A percentile compares a stretch with the other conserved stretches of the same genome.
These are phyloP conservation scores for Boulengerochromis microlepis DNA, from an alignment of 2,113 vertebrate species.

Conservation along the genomic window DNA sequence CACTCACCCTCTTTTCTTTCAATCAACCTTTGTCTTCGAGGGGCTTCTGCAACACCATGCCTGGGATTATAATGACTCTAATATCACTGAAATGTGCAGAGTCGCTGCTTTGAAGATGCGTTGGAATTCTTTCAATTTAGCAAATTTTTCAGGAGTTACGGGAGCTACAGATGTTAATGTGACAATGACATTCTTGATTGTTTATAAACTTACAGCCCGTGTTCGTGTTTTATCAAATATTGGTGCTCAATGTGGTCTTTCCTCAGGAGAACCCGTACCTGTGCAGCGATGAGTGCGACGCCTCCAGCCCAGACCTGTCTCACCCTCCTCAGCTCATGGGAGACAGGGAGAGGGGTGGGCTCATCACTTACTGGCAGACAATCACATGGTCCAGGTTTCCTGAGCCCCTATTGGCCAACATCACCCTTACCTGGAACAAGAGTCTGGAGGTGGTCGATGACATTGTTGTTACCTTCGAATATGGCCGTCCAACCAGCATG, in stretches of 20 bases:
- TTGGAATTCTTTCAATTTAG: background rate
- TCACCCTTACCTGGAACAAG: slow-evolving; percentile 96
- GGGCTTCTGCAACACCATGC: background rate
- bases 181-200: background rate
- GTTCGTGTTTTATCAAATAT: background rate
- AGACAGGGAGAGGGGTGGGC: slow-evolving; percentile 87
- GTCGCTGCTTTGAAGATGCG: background rate
- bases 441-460: slow-evolving; percentile 94
- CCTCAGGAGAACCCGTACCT: slow-evolving; percentile 93
- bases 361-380: slow-evolving; percentile 96
- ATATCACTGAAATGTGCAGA: background rate
- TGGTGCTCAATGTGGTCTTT: background rate
- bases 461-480: slow-evolving; percentile 91
- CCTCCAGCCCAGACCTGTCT: slow-evolving; percentile 87
- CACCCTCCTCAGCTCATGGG: slow-evolving; percentile 96
- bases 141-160: background rate
- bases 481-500: slow-evolving; percentile 92
- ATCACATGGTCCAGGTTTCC: slow-evolving; percentile 93
- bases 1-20: background rate
- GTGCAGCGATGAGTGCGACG: slow-evolving; percentile 97
- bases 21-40: background rate
- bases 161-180: background rate
- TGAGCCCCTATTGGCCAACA: slow-evolving; percentile 89
- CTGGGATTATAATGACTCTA: background rate
- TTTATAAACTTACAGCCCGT: background rate